Percentiles rank a stretch among this genome's conserved stretches.
These are phyloP conservation scores for Pseudorhombus dupliciocellatus DNA, from an alignment of 2,113 vertebrate genomes.

Conservation along the genomic window DNA sequence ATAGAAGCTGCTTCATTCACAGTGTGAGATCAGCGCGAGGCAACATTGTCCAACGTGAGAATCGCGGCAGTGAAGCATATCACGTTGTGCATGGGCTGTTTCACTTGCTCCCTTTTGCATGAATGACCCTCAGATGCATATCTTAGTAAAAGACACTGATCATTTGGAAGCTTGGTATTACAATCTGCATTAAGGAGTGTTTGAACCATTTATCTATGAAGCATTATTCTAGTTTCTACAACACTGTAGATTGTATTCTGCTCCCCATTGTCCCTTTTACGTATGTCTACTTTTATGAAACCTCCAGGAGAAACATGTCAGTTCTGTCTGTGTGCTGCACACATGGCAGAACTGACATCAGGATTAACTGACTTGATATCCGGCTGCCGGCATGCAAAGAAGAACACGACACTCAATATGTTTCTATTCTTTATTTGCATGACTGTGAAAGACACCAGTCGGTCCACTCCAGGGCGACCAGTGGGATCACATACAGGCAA, in stretches of 20 bases:
- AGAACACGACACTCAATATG: constrained; percentile 6
- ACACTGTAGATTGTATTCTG: too few species aligned
- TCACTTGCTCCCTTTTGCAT: constrained; percentile 37
- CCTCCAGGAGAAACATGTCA: too few species aligned
- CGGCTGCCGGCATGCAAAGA: background rate
- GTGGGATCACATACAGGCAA: constrained; percentile 15
- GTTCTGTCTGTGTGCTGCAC: too few species aligned
- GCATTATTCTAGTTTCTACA: too few species aligned
- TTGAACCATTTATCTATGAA: too few species aligned
- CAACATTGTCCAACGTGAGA: background rate
- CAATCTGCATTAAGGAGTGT: background rate
- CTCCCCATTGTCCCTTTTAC: background rate
- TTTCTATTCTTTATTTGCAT: constrained; percentile 49
- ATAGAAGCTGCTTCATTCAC: background rate
- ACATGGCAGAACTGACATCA: background rate
- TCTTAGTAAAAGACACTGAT: constrained; percentile 8
- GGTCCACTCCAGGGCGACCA: constrained; percentile 25
- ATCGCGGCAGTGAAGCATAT: background rate
- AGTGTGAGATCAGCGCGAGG: background rate
- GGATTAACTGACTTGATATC: background rate
- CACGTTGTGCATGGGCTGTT: constrained; percentile 6
- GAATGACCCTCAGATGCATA: constrained; percentile 20
- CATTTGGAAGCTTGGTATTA: background rate
- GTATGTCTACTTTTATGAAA: background rate
- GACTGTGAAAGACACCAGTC: constrained; percentile 27